A percentile compares a stretch with the other conserved stretches of the same genome.
phyloP scores from a whole-genome alignment of 2,888 invertebrate species.

The Pardosa pseudoannulata region DNA sequence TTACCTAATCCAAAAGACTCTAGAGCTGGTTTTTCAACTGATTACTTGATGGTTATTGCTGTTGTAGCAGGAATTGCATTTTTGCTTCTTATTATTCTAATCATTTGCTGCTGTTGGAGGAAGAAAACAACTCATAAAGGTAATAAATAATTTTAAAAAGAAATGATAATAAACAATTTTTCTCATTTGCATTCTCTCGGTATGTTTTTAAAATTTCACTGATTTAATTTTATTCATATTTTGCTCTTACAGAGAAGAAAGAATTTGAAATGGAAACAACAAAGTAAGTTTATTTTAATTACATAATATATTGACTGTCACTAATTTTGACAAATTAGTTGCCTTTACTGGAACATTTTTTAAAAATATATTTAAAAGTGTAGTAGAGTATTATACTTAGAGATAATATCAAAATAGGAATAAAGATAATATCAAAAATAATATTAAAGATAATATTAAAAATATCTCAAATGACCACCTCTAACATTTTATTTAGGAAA shows the following conservation, averaged over 20 bases:
- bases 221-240: constrained; percentile 6
- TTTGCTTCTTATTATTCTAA: constrained; percentile 62
- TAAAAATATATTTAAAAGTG: too few relatives aligned
- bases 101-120: constrained; percentile 83
- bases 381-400: too few relatives aligned
- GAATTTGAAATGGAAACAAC: constrained; percentile 90
- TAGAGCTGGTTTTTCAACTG: constrained; percentile 59
- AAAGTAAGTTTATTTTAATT: constrained; percentile 67
- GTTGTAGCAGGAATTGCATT: constrained; percentile 82
- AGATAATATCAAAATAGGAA: too few relatives aligned
- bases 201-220: too few relatives aligned
- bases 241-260: constrained; percentile 81
- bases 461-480: too few relatives aligned
- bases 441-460: too few relatives aligned
- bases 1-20: constrained; percentile 55
- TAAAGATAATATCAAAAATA: too few relatives aligned
- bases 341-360: too few relatives aligned
- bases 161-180: background rate
- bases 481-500: too few relatives aligned
- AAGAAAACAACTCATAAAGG: constrained; percentile 62
- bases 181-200: too few relatives aligned
- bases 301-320: background rate
- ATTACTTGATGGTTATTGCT: constrained; percentile 76
- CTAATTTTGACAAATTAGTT: too few relatives aligned
- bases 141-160: constrained; percentile 4